Evolutionary conservation across 2,888 invertebrate genomes (phyloP).

Genomic region (Microplitis deprimator): DNA sequence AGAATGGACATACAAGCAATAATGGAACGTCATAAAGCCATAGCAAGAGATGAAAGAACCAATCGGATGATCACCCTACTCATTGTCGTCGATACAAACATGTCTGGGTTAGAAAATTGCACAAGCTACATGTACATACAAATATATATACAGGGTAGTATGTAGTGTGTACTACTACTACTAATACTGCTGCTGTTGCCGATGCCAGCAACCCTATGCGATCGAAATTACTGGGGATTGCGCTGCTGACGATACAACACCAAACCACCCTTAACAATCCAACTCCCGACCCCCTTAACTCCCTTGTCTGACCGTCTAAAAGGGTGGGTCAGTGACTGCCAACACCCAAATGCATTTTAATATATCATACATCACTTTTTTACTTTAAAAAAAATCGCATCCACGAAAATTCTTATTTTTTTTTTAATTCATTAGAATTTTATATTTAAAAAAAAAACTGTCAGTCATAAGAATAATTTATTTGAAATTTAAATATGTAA

Average conservation of each 20-base stretch:
- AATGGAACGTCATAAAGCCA: slow-evolving; percentile 29
- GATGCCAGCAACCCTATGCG: slow-evolving; percentile 43
- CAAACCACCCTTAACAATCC: slow-evolving; percentile 12
- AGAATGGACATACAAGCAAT: slow-evolving; percentile 4
- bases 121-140: background rate
- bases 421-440: no score
- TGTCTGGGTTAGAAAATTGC: slow-evolving; percentile 42
- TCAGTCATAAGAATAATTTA: no score
- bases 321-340: slow-evolving; percentile 49
- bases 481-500: no score
- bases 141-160: background rate
- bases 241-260: slow-evolving; percentile 29
- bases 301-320: slow-evolving; percentile 29
- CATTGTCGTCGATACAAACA: slow-evolving; percentile 26
- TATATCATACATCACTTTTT: background rate
- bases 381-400: background rate
- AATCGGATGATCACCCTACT: slow-evolving; percentile 30
- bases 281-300: slow-evolving; percentile 33
- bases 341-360: slow-evolving; percentile 20
- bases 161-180: background rate
- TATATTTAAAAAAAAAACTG: no score
- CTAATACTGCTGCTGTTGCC: background rate
- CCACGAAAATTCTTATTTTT: no score
- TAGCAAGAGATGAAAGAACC: slow-evolving; percentile 33
- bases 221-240: slow-evolving; percentile 46